Evolutionary conservation across 2,797 vertebrate genomes (phyloP), one percentile per base, ranked within the genome.

Genomic region (Prunella strophiata): DNA sequence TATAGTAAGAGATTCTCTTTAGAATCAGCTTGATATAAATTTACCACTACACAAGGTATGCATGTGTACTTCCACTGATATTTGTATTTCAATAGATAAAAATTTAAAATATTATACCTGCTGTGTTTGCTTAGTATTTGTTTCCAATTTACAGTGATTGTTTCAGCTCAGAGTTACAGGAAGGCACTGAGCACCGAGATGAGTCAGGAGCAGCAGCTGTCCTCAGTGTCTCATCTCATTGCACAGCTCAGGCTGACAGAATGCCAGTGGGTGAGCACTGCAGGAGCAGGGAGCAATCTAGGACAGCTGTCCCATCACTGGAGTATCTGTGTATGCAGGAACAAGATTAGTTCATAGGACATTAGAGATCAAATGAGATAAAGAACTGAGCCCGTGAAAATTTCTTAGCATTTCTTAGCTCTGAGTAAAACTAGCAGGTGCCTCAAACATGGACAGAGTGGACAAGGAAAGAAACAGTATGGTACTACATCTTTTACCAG

Each of bases 131-230:
- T 45, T n/a, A 13, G 9, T 15, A 40, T 73, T 73, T 62, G n/a
- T 48, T 82, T 58, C 70, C 54, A 32, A 30, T 59, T 61, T 52
- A 18, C 19, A 34, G 42, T 7, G 48, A 16, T 15, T 51, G 32
- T 36, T 80, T 67, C 71, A 83, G 63, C 51, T 65, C 7, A 75
- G 85, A 78, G 34, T 27, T 52, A 16, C 43, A 70, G 88, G 67
- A 63, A 71, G 58, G 72, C 25, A 5, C 73, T 5, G 38, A 42
- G 84, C 66, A 11, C 34, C 0, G 1, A 26, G 82, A 67, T 42
- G 91, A 91, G 94, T 79, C 91, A 89, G 84, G 91, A 94, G 74
- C 61, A 91, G 92, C 92, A 92, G 94, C 91, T 95, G 94, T 48
- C 84, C 90, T 51, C 50, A 3, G 74, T 14, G 88, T 55, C 94